Evolutionary conservation across 2,113 vertebrate genomes (phyloP).

Genomic region (Channa maculata): DNA sequence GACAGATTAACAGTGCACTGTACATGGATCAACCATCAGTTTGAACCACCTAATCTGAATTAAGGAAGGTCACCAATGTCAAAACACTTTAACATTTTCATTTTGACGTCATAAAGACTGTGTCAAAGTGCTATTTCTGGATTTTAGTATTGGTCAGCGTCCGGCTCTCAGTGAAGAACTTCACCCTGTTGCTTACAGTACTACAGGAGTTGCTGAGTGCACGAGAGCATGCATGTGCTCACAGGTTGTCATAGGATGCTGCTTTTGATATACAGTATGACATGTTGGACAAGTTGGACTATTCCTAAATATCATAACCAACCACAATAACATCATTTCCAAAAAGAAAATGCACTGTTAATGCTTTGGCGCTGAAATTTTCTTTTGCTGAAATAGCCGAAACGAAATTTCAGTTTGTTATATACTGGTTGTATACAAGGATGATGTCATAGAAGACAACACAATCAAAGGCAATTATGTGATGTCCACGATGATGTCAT

Average conservation of each 20-base stretch:
- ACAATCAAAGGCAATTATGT: too few relatives aligned
- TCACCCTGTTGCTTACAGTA: slow-evolving; percentile 10
- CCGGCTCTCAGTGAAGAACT: slow-evolving; percentile 26
- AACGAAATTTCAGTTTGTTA: too few relatives aligned
- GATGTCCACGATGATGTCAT: too few relatives aligned
- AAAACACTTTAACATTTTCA: slow-evolving; percentile 1
- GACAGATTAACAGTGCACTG: slow-evolving; percentile 54
- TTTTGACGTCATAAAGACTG: not conserved
- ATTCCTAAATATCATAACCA: too few relatives aligned
- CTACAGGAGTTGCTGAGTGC: slow-evolving; percentile 1
- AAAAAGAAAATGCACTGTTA: too few relatives aligned
- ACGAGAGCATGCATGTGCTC: slow-evolving; percentile 4
- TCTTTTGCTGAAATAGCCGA: too few relatives aligned
- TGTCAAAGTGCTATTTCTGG: slow-evolving; percentile 48
- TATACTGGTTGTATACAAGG: too few relatives aligned
- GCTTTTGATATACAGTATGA: slow-evolving; percentile 7
- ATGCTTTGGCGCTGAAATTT: too few relatives aligned
- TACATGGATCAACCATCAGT: slow-evolving; percentile 43
- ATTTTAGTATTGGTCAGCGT: slow-evolving; percentile 51
- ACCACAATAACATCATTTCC: too few relatives aligned
- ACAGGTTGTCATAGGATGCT: slow-evolving; percentile 11
- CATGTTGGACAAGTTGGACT: slow-evolving; percentile 6
- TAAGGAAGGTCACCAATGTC: slow-evolving; percentile 43
- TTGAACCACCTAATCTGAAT: slow-evolving; percentile 42
- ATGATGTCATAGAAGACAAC: too few relatives aligned